Evolutionary conservation across 2,888 invertebrate genomes (phyloP), one percentile per base, ranked within the genome.

Genomic region (Abrostola tripartita): DNA sequence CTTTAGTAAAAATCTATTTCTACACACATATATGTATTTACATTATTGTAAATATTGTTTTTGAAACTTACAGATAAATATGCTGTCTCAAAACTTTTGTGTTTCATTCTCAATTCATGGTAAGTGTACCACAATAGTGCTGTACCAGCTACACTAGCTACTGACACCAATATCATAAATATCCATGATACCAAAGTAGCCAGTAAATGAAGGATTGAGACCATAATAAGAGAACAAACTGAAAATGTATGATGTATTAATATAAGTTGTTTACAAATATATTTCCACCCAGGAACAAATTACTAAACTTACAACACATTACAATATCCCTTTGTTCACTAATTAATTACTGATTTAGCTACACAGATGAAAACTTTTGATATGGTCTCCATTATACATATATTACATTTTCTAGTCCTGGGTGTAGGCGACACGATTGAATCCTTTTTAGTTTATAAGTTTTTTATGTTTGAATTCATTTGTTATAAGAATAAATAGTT

Each of bases 81-180:
- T 37, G 82, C 75, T 59, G 88, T 89, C 10, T 86, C 71, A 73
- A 92, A 90, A 65, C 83, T 87, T 76, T 78, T 91, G 64, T 92
- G 94, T 72, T 96, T 95, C 66, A 95, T 95, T 79, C 96, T 96
- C 42, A 98, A 95, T 80, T 97, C 97, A 80, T 96, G 95, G 84
- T 98, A 99, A 0, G 98, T 98, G 95, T 97, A 98, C 99, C 99
- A 99, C 14, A 99, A 90, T 40, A 98, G 95, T 11, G 91, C 96
- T 24, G 98, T 98, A 1, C 98, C 97, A 47, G 96, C 97, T 62
- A 98, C 92, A 85, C 97, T 97, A 47, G 97, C 96, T 56, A 98
- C 87, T 40, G 96, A 96, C 10, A 98, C 97, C 55, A 97, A 92
- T 61, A 97, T 95, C 95, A 98, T 97, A 78, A 99, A 97, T 71